Evolutionary conservation across 2,113 vertebrate species (phyloP), one percentile per base, ranked within the genome.

Genomic region (Passerina amoena): DNA sequence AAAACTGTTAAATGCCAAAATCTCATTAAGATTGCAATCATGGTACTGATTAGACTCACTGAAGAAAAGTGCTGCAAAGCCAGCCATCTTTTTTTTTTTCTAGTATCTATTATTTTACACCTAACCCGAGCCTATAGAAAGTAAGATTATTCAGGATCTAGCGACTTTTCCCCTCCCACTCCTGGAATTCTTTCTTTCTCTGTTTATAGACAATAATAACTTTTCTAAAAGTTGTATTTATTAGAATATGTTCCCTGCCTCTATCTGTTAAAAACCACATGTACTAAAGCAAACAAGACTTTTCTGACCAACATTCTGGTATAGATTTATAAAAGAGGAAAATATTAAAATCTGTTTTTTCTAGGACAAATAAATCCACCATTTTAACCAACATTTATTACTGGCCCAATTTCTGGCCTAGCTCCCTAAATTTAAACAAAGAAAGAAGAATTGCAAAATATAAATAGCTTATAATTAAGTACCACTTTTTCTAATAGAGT

Each of bases 131-230:
- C 35, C 31, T 44, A 15, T 4, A 47, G 14, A 16, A 69, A 20
- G 5, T 44, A 75, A 50, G 5, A 40, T 5, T 56, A 38, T 33
- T 70, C 42, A 38, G 10, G 20, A 30, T 53, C 12, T 27, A 75
- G 37, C 1, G 2, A 40, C 5, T 2, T 48, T 82, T 42, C 5
- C 21, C 9, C 9, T 42, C 6, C 14, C 2, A 0, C 2, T 2
- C 3, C 4, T 44, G 17, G 8, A 35, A 66, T 7, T 40, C 1
- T 38, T 82, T 16, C 4, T 66, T 50, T 82, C 6, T n/a, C n/a
- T 33, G 9, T 63, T 77, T 59, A 51, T 13, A 77, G 33, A 22
- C 18, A 71, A 68, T 12, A 2, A 40, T 19, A 68, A 19, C 6
- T 80, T 71, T 54, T 60, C 5, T 31, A 50, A 64, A 80, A 70